Conservation (phyloP, 2,113 vertebrate genomes). For the Rhea americana region DNA sequence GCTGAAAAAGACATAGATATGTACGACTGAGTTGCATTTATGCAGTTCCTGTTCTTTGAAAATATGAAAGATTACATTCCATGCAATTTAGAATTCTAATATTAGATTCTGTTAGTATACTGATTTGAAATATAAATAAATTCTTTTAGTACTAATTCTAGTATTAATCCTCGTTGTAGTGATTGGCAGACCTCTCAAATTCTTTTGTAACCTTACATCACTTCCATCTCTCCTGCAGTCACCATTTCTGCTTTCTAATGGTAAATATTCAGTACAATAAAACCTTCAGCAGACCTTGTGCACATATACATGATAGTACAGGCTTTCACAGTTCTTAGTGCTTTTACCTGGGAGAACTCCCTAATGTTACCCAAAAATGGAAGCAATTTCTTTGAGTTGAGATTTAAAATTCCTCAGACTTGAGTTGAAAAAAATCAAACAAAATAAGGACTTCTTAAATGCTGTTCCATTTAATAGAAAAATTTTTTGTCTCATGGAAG, state of each 20-base stretch:
- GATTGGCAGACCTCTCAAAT: not conserved
- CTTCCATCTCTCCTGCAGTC: not conserved
- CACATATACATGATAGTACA: accelerated
- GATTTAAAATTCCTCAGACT: not conserved
- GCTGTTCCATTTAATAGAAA: not conserved
- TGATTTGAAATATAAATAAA: not conserved
- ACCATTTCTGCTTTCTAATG: not conserved
- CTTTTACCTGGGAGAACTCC: not conserved
- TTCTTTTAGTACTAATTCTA: not conserved
- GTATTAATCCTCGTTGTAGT: not conserved
- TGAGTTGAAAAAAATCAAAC: not conserved
- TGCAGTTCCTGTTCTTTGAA: not conserved
- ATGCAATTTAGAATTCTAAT: not conserved
- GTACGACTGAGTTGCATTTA: not conserved
- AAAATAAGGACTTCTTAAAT: not conserved
- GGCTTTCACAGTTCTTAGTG: not conserved
- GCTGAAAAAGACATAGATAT: not conserved
- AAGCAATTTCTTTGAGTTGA: not conserved
- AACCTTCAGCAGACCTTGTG: not conserved
- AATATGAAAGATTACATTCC: not conserved
- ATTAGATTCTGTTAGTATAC: not conserved
- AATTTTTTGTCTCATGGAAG: not conserved
- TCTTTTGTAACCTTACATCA: not conserved
- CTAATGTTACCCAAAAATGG: not conserved
- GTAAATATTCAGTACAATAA: not conserved